Base-by-base conservation (phyloP, 2,797 vertebrate species). In the Eurystomus glaucurus region DNA sequence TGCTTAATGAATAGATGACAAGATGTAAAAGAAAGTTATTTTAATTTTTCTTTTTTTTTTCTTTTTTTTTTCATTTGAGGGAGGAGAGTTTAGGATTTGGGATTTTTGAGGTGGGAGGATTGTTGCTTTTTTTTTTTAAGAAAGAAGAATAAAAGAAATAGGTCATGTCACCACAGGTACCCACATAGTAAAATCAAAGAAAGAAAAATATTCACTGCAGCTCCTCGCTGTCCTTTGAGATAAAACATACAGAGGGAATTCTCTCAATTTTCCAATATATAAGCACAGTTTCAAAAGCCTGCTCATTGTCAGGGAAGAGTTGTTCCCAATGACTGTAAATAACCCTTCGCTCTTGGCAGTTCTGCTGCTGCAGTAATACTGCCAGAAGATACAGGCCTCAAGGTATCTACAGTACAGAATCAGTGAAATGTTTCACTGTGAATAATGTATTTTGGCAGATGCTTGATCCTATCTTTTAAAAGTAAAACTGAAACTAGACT, bases 401-500 rank as follows among this genome's bases (percentile, higher is more conserved):
- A 97, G 94, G 85, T 92, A 95, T 82, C 93, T 79, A 52, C 1
- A 8, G 26, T 35, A 46, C 72, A 90, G 89, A 94, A 62, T 54
- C 96, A 70, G 46, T 29, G 92, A 92, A 85, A 93, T 90, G 69
- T 93, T 97, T 97, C 85, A 82, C 85, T 92, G 82, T 94, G 95
- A 97, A 94, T 91, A 95, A 94, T 96, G 57, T 20, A 94, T 95
- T 97, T 96, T 92, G 88, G 85, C 96, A 97, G 93, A 86, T 85
- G 81, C 57, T 95, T 94, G 92, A 95, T 96, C 91, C 79, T 93
- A 64, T 76, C 62, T 91, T 90, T 91, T 91, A 92, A 90, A 87
- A 91, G 74, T 88, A 94, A 96, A 94, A 71, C 58, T 94, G 78
- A 94, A 96, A 81, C 57, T 41, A 90, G 68, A 75, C 85, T 95